A percentile compares a stretch with the other conserved stretches of the same genome.
phyloP scores from a whole-genome alignment of 2,888 invertebrate genomes.

The Drosophila basisetae region DNA sequence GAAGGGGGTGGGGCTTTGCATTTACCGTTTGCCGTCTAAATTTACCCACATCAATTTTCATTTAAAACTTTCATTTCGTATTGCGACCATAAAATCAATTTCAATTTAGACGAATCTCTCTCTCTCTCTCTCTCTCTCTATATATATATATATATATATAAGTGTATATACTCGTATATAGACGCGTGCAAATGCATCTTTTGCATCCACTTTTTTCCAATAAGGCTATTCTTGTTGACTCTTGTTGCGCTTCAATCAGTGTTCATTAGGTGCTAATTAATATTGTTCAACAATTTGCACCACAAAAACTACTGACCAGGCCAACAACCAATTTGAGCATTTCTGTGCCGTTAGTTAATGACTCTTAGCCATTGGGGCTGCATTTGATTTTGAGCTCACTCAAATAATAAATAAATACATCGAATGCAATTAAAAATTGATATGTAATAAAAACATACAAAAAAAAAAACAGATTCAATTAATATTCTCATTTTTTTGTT shows the following conservation, averaged over 20 bases:
- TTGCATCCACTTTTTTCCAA: neutral
- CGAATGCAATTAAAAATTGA: slow-evolving; percentile 12
- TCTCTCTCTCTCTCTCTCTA: slow-evolving; percentile 6
- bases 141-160: slow-evolving; percentile 15
- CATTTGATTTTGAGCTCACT: slow-evolving; percentile 31
- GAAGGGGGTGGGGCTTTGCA: neutral
- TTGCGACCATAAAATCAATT: slow-evolving; percentile 57
- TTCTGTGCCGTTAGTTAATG: slow-evolving; percentile 23
- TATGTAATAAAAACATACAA: slow-evolving; percentile 34
- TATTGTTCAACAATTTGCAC: slow-evolving; percentile 33
- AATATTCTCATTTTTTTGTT: slow-evolving; percentile 43
- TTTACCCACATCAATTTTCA: slow-evolving; percentile 59
- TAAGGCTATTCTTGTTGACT: neutral
- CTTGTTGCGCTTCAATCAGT: slow-evolving; percentile 27
- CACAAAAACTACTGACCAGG: slow-evolving; percentile 27
- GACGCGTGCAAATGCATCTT: slow-evolving; percentile 21
- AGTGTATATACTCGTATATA: slow-evolving; percentile 3
- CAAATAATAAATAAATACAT: slow-evolving; percentile 30
- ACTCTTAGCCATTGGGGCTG: neutral
- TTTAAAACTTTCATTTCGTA: slow-evolving; percentile 48
- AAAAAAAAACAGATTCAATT: slow-evolving; percentile 34
- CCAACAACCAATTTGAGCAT: slow-evolving; percentile 26
- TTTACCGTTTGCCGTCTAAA: slow-evolving; percentile 5
- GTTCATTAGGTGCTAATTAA: slow-evolving; percentile 44
- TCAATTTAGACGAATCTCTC: slow-evolving; percentile 62